Percentiles rank a stretch among this genome's conserved stretches.
phyloP scores from a whole-genome alignment of 2,888 invertebrate genomes.

The Lumbricus terrestris region DNA sequence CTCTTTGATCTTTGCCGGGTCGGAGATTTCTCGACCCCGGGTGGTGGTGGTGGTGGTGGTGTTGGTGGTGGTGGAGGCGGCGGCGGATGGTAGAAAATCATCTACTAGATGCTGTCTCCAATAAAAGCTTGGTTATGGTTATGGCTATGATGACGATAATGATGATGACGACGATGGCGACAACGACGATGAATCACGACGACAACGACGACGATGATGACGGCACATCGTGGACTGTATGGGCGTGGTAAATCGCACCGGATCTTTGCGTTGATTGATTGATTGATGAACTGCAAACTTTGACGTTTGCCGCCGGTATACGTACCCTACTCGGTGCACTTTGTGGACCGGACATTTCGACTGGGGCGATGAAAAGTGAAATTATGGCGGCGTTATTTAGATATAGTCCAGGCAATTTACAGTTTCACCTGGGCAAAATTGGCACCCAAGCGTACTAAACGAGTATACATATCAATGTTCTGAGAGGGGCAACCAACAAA shows the following conservation, averaged over 20 bases:
- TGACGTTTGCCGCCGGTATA: background rate
- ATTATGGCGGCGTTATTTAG: background rate
- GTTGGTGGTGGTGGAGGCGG: background rate
- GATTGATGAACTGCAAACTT: too few relatives aligned
- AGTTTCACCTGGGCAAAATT: too few relatives aligned
- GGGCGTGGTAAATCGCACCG: background rate
- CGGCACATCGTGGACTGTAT: background rate
- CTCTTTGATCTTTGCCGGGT: too few relatives aligned
- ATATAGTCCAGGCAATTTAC: too few relatives aligned
- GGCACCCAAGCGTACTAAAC: too few relatives aligned
- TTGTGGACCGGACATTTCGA: too few relatives aligned
- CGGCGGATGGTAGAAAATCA: too few relatives aligned
- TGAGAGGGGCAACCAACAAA: too few relatives aligned
- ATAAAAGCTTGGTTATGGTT: slow-evolving; percentile 18
- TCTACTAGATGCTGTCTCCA: too few relatives aligned
- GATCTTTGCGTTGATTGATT: background rate
- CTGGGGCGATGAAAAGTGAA: background rate
- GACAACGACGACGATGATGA: slow-evolving; percentile 16
- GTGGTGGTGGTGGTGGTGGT: too few relatives aligned
- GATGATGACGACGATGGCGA: slow-evolving; percentile 12
- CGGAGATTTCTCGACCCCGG: too few relatives aligned
- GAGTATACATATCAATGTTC: too few relatives aligned
- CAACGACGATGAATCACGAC: slow-evolving; percentile 14
- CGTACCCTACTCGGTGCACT: background rate
- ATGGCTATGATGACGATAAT: slow-evolving; percentile 15